Base-by-base conservation (phyloP, 2,113 vertebrate genomes). In the Oncorhynchus keta region DNA sequence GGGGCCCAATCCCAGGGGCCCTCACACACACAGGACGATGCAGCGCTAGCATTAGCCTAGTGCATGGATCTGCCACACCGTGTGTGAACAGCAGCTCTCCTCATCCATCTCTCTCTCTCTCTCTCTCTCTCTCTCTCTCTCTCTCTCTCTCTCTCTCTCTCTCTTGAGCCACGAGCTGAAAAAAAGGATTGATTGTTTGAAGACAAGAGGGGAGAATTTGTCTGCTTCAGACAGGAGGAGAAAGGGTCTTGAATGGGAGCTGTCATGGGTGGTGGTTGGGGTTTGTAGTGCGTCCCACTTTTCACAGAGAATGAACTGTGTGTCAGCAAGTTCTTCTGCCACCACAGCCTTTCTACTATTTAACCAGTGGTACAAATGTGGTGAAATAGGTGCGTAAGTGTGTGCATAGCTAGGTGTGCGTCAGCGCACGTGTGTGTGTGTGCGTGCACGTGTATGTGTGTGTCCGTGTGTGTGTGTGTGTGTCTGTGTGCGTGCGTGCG, bases 141-240 rank as follows among this genome's bases (percentile, higher is more conserved):
- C 28, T 65, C 48, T 66, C 49, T 28, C 11, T 57, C 39, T 39
- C 39, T 9, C 39, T 39, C 8, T 45, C 39, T 45, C 39, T 55
- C 84, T 88, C 79, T 82, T 82, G 86, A 68, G 9, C 39, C 9
- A 45, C 39, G 9, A 11, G 39, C 39, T 72, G 82, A 90, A 92
- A 89, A 92, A 94, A 89, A 86, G 78, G 83, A 77, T 73, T 75
- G 76, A 90, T 91, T 86, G 90, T 94, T 89, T 82, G 49, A 48
- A 88, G 84, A 91, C 88, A 92, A 45, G 39, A 92, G 90, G 86
- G 88, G 89, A 82, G 91, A 93, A 93, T 88, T 91, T 93, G 87
- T 88, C 88, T 81, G 85, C 79, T 83, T 85, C 86, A 86, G 85
- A 90, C 85, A 84, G 82, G 85, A 86, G 83, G 90, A 91, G 87